Conservation (phyloP, 2,888 invertebrate species). For the Azorinus chamasolen region DNA sequence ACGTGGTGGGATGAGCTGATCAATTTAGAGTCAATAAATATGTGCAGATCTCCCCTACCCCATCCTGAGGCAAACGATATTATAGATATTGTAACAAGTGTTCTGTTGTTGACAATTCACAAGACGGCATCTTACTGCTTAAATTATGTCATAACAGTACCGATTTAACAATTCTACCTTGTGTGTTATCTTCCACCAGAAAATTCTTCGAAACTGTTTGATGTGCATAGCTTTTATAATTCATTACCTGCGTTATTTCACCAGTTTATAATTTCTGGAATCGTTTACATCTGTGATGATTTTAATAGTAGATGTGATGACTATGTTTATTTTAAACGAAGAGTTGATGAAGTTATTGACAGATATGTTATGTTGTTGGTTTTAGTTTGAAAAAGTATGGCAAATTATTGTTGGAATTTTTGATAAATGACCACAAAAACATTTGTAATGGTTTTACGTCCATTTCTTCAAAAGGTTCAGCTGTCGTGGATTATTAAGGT, state of each 20-base stretch:
- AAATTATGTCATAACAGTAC: too few relatives aligned
- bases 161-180: slow-evolving; percentile 1
- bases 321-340: slow-evolving; percentile 27
- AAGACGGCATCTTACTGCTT: too few relatives aligned
- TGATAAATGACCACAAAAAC: slow-evolving; percentile 16
- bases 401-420: slow-evolving; percentile 27
- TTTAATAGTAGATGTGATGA: too few relatives aligned
- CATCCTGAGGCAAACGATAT: too few relatives aligned
- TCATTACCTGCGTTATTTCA: slow-evolving; percentile 13
- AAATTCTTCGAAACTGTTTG: slow-evolving; percentile 17
- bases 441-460: slow-evolving; percentile 33
- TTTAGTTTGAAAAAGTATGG: slow-evolving; percentile 35
- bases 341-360: slow-evolving; percentile 29
- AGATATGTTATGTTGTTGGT: slow-evolving; percentile 36
- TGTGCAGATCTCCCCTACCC: too few relatives aligned
- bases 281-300: slow-evolving; percentile 36
- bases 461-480: slow-evolving; percentile 27
- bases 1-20: too few relatives aligned
- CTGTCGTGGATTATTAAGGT: slow-evolving; percentile 42
- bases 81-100: too few relatives aligned
- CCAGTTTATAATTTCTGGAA: slow-evolving; percentile 15
- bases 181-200: slow-evolving; percentile 29
- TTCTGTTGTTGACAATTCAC: too few relatives aligned
- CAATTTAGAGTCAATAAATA: too few relatives aligned
- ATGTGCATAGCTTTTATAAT: slow-evolving; percentile 25